Conservation (phyloP, 1,140 invertebrate species). For the Trypoxylus dichotomus region DNA sequence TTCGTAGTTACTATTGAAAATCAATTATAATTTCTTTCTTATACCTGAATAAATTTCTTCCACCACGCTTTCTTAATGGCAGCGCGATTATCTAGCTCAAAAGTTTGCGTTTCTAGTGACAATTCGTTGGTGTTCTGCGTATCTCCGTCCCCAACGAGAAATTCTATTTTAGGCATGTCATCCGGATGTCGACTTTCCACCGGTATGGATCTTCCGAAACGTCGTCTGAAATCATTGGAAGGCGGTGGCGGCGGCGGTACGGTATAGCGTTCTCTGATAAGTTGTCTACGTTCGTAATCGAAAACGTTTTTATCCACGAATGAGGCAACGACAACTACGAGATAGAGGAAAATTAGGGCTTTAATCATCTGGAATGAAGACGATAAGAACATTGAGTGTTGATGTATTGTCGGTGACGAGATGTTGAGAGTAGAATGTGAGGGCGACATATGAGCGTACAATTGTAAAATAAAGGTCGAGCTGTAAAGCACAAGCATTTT, state of each 20-base stretch:
- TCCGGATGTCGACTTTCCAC: background rate
- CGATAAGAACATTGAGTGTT: background rate
- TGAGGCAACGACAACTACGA: background rate
- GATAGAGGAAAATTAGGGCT: background rate
- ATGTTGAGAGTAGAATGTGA: background rate
- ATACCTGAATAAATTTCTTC: background rate
- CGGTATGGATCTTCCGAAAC: background rate
- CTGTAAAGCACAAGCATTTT: no score
- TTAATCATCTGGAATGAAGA: background rate
- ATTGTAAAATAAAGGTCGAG: no score
- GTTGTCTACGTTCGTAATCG: background rate
- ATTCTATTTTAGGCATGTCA: background rate
- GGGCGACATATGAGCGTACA: no score
- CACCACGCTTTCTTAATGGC: background rate
- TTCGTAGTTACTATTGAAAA: no score
- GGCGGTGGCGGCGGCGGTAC: background rate
- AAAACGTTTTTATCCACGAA: conserved; percentile 6
- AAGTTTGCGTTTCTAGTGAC: background rate
- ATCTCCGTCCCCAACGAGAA: background rate
- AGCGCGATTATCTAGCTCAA: background rate
- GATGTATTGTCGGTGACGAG: background rate
- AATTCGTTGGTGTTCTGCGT: background rate
- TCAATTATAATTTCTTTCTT: background rate
- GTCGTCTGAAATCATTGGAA: background rate
- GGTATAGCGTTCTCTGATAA: background rate